Evolutionary conservation across 2,888 invertebrate genomes (phyloP), one percentile per base, ranked within the genome.

Genomic region (Hofmannophila pseudospretella): DNA sequence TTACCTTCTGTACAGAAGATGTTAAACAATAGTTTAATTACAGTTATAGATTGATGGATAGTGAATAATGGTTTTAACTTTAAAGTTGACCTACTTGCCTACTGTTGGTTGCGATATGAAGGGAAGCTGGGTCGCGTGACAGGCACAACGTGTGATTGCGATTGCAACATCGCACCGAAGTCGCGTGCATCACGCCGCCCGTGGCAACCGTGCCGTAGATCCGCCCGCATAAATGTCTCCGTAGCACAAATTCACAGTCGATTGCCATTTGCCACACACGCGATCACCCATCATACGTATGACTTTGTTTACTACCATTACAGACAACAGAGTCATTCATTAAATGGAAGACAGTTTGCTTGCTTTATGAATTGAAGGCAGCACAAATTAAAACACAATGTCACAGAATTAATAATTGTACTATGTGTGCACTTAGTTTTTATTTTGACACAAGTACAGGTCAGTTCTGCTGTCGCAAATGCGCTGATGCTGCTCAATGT

Each of bases 131-230:
- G 53, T 71, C 55, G 68, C 75, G 73, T 73, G 74, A 68, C 67
- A 63, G 55, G 5, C 22, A 22, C 29, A 25, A 61, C 55, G 50
- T 64, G 53, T 63, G 58, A 55, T 71, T 72, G 70, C 67, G n/a
- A 23, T 27, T 27, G 27, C 27, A 55, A 66, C 67, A 53, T 46
- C 43, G 47, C 44, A 49, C 54, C 45, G 49, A 45, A 49, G 43
- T 72, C 55, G 78, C 78, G 77, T 80, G 81, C 65, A 58, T 67
- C 77, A 72, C 70, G 73, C 61, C 78, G 58, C 50, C 51, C 39
- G 27, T 10, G 3, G 27, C 60, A 59, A 63, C 56, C 59, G 52
- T 59, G 67, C 65, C 70, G 67, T 71, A 67, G 62, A 76, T 79
- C 75, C 71, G 67, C 59, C 22, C 3, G 23, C 23, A 8, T 23